phyloP scores from a whole-genome alignment of 1,140 invertebrate species.

The Trichonephila clavipes region DNA sequence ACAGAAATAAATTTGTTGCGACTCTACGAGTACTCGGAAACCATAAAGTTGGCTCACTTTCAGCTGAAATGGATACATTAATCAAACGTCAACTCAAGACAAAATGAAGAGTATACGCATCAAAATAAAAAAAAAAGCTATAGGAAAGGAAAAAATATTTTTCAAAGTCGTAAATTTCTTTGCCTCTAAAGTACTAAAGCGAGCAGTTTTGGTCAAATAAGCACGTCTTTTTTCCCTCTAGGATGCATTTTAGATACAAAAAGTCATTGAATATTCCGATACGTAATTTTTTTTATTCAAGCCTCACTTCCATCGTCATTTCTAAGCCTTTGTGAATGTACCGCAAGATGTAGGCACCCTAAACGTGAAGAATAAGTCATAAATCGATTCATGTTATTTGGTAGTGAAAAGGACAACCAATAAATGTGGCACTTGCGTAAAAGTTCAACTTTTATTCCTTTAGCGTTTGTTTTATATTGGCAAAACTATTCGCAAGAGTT shows the following conservation, averaged over 20 bases:
- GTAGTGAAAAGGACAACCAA: background rate
- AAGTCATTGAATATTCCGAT: constrained; percentile 40
- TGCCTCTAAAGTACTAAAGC: background rate
- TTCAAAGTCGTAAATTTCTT: constrained; percentile 42
- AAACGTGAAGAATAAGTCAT: constrained; percentile 24
- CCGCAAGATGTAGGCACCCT: background rate
- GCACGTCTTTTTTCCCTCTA: background rate
- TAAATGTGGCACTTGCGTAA: background rate
- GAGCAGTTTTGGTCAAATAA: constrained; percentile 32
- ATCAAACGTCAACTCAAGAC: constrained; percentile 39
- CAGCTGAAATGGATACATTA: constrained; percentile 47
- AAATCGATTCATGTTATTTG: constrained; percentile 10
- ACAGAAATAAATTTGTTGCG: constrained; percentile 20
- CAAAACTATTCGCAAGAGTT: background rate
- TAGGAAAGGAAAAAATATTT: constrained; percentile 17
- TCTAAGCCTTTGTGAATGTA: constrained; percentile 20
- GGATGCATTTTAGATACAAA: background rate
- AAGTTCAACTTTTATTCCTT: background rate
- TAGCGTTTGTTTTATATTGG: background rate
- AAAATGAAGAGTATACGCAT: constrained; percentile 23
- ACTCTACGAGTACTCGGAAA: constrained; percentile 38
- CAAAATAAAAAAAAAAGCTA: background rate
- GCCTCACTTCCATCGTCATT: background rate
- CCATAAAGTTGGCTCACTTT: constrained; percentile 51
- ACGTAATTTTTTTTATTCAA: background rate